These are phyloP conservation scores for Pelvicachromis taeniatus DNA, from an alignment of 2,113 vertebrate species.

Conservation along the genomic window DNA sequence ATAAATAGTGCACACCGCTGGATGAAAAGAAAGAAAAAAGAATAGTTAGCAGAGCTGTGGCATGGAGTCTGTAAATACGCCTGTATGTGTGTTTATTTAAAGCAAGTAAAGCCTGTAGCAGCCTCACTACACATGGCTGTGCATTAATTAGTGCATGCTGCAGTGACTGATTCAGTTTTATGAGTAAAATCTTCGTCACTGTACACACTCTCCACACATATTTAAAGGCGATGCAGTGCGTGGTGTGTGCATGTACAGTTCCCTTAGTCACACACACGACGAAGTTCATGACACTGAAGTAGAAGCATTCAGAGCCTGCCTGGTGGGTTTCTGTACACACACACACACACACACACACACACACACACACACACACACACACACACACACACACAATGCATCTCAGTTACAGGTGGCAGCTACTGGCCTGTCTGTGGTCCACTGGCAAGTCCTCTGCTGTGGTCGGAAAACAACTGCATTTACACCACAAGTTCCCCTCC, in stretches of 20 bases:
- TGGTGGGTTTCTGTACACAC: slow-evolving; percentile 32
- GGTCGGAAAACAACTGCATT: slow-evolving; percentile 50
- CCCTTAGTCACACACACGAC: neutral
- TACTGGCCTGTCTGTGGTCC: slow-evolving; percentile 52
- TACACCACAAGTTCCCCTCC: neutral
- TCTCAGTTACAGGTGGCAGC: slow-evolving; percentile 71
- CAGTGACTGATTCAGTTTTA: slow-evolving; percentile 43
- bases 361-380: neutral
- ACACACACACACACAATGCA: slow-evolving; percentile 21
- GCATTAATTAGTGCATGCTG: slow-evolving; percentile 61
- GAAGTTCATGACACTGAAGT: neutral
- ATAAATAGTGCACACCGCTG: slow-evolving; percentile 61
- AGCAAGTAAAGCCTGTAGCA: slow-evolving; percentile 20
- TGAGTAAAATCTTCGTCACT: neutral
- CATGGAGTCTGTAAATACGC: slow-evolving; percentile 9
- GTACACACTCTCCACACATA: neutral
- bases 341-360: neutral
- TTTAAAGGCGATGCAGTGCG: slow-evolving; percentile 5
- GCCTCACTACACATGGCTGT: slow-evolving; percentile 51
- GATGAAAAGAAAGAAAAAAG: slow-evolving; percentile 27
- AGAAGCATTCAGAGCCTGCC: slow-evolving; percentile 8
- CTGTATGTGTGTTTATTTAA: slow-evolving; percentile 4
- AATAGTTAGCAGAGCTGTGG: slow-evolving; percentile 22
- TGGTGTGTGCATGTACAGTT: neutral
- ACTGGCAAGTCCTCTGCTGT: slow-evolving; percentile 34